Evolutionary conservation across 2,113 vertebrate genomes (phyloP).

Genomic region (Rhinichthys klamathensis): DNA sequence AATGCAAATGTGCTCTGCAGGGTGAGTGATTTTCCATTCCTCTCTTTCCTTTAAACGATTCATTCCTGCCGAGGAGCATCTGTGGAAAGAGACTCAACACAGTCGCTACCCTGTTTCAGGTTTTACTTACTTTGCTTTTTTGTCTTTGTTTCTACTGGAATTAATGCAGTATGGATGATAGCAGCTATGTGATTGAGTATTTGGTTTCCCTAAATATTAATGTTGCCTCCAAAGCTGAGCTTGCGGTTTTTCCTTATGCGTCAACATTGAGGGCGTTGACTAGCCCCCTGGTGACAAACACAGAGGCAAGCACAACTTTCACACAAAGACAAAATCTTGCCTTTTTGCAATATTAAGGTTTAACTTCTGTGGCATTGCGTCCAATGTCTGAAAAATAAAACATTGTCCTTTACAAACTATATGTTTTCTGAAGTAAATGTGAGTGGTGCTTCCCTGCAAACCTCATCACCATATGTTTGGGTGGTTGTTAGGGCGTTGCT

Average conservation of each 20-base stretch:
- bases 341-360: not conserved
- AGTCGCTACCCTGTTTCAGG: not conserved
- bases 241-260: constrained; percentile 2
- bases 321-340: not conserved
- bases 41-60: not conserved
- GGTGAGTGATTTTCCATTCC: constrained; percentile 19
- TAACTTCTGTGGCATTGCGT: not conserved
- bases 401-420: not conserved
- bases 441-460: not conserved
- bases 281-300: constrained; percentile 4
- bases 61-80: not conserved
- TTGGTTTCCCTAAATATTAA: constrained; percentile 21
- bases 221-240: constrained; percentile 11
- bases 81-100: not conserved
- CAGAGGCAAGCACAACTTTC: not conserved
- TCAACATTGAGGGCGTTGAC: not conserved
- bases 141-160: not conserved
- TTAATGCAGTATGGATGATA: constrained; percentile 10
- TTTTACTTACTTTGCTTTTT: constrained; percentile 8
- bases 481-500: not conserved
- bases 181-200: constrained; percentile 7
- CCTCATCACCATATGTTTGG: not conserved
- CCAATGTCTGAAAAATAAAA: not conserved
- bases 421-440: not conserved
- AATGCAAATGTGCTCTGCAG: constrained; percentile 26